Percentiles rank a stretch among this genome's conserved stretches.
Evolutionary conservation across 2,797 vertebrate species (phyloP).

Genomic region (Paramormyrops hopkinsi): DNA sequence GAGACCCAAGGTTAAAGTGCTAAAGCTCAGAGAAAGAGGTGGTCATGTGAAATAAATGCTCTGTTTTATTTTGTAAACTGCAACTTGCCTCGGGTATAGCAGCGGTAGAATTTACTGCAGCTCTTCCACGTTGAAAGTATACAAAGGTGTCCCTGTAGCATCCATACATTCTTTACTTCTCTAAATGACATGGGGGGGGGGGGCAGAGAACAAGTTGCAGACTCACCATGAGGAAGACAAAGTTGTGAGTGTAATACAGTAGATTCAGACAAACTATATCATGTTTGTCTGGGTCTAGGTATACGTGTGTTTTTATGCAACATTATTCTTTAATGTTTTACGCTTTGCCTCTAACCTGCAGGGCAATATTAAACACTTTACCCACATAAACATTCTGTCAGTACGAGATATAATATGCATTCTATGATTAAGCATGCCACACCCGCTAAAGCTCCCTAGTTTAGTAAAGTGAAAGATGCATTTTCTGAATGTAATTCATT

Average conservation of each 20-base stretch:
- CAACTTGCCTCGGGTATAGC: not conserved
- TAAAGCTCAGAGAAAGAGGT: not conserved
- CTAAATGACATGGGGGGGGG: not conserved
- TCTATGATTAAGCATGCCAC: not conserved
- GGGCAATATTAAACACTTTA: conserved; percentile 12
- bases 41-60: not conserved
- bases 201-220: not conserved
- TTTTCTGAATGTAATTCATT: not conserved
- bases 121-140: not conserved
- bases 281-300: not conserved
- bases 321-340: not conserved
- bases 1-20: not conserved
- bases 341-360: conserved; percentile 11
- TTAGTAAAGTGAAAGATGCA: not conserved
- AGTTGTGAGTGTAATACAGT: not conserved
- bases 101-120: not conserved
- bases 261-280: not conserved
- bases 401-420: not conserved
- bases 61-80: not conserved
- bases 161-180: not conserved
- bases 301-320: not conserved
- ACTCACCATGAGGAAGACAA: not conserved
- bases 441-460: not conserved
- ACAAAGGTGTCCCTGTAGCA: not conserved
- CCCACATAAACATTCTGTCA: not conserved